Base-by-base conservation (phyloP, 2,797 vertebrate species). In the Channa striata region DNA sequence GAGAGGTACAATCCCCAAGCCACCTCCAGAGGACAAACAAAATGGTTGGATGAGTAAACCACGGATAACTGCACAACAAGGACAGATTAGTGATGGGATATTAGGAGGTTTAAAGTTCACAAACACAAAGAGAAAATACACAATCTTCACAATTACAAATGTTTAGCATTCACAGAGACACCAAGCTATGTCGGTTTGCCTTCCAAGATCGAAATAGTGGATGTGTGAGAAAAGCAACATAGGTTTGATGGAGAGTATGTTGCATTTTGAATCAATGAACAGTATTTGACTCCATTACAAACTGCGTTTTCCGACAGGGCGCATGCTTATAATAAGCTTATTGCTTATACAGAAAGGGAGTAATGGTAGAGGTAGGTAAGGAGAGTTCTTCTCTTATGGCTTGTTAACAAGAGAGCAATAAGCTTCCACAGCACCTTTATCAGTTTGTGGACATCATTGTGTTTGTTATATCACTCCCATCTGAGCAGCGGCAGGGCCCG, bases 1-100 rank as follows among this genome's bases (percentile, higher is more conserved):
- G 72, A 63, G 60, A 49, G 82, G 75, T 68, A 81, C 69, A 84
- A 81, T 78, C 59, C 74, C 57, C 57, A 68, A 75, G 61, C 63
- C 69, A 74, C 59, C 66, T 79, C 50, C 46, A 68, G 67, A 85
- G 74, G 77, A 91, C 78, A 92, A 92, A 92, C 85, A 90, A 87
- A 80, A 78, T n/a, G 66, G 59, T 46, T 40, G 72, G 79, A 66
- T 64, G 56, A 68, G 60, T 46, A 67, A 53, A 67, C 21, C 20
- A 33, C 56, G 47, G 33, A 30, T 68, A 68, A 67, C 61, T 21
- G 47, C 20, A 62, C 44, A 77, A 44, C 21, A 44, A 10, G 23
- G 56, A n/a, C 54, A 34, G 44, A 48, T 59, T 25, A 37, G 7
- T 19, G 36, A 34, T 48, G 48, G 17, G 7, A 62, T 44, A 57